Evolutionary conservation across 2,888 invertebrate genomes (phyloP).

Genomic region (Lucinisca nassula): DNA sequence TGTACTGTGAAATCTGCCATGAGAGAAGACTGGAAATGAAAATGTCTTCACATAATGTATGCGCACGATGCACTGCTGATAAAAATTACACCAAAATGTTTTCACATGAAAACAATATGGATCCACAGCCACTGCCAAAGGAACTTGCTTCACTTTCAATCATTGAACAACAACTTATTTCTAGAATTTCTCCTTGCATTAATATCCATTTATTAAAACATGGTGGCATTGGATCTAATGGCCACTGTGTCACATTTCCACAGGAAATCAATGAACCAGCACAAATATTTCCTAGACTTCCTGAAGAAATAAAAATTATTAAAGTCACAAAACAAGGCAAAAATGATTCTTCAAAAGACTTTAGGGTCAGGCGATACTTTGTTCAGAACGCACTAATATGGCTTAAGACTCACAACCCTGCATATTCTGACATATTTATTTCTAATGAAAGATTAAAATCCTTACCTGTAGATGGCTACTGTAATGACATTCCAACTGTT

Average conservation of each 20-base stretch:
- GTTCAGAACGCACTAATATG: slow-evolving; percentile 55
- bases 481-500: background rate
- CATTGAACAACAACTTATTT: slow-evolving; percentile 61
- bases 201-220: slow-evolving; percentile 54
- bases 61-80: slow-evolving; percentile 31
- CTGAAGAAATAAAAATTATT: slow-evolving; percentile 59
- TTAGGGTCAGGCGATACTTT: slow-evolving; percentile 38
- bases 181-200: slow-evolving; percentile 51
- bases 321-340: slow-evolving; percentile 51
- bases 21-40: slow-evolving; percentile 43
- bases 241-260: slow-evolving; percentile 62
- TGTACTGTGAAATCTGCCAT: slow-evolving; percentile 39
- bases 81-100: slow-evolving; percentile 49
- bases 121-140: slow-evolving; percentile 43
- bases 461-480: slow-evolving; percentile 44
- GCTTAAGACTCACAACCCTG: slow-evolving; percentile 61
- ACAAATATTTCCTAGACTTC: slow-evolving; percentile 44
- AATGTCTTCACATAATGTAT: slow-evolving; percentile 30
- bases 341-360: slow-evolving; percentile 54
- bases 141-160: slow-evolving; percentile 30
- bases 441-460: slow-evolving; percentile 26
- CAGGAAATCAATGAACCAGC: slow-evolving; percentile 56
- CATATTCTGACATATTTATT: slow-evolving; percentile 57
- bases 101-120: slow-evolving; percentile 51
- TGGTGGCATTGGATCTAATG: slow-evolving; percentile 52